Evolutionary conservation across 1,140 invertebrate genomes (phyloP), one percentile per base, ranked within the genome.

Genomic region (Rhysida immarginata): DNA sequence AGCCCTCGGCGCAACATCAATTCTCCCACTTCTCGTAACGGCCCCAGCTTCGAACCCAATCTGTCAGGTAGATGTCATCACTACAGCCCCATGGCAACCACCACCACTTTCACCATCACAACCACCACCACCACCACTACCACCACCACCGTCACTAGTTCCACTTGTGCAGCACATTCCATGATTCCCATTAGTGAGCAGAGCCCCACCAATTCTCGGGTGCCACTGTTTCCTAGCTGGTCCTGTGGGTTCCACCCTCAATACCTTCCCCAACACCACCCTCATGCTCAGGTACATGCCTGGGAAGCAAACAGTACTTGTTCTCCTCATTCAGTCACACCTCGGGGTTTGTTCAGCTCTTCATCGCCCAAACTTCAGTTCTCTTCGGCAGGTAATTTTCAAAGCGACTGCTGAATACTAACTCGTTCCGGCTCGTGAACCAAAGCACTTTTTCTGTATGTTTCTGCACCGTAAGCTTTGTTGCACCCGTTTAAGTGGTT

Each of bases 11-110:
- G 77, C 45, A 71, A 77, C 61, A 78, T 71, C 59, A 80, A 49
- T 35, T 56, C 55, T 5, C 46, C 55, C 20, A 50, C 55, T 3
- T 50, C 43, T 18, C 53, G 41, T 26, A 35, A 78, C 61, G 76
- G 75, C 49, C 71, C 74, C 24, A 59, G 58, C 55, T 68, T 69
- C 63, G 70, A 78, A 49, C 74, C 76, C 69, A 71, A 75, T 65
- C 77, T 78, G 26, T 75, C 78, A 76, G 78, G 80, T 81, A 68
- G 70, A 71, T 66, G 58, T 45, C 58, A 60, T 58, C 26, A 54
- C 35, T 23, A 14, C n/a, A 23, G 5, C 21, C 16, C 26, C 23
- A 42, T 21, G 52, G 14, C 52, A 26, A 53, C 8, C 26, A 26
- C 18, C 21, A 5, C 26, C 25, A 53, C 26, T 24, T 11, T 5